These are phyloP conservation scores for Odontamblyopus lacepedii DNA, from an alignment of 2,797 vertebrate genomes.

Conservation along the genomic window DNA sequence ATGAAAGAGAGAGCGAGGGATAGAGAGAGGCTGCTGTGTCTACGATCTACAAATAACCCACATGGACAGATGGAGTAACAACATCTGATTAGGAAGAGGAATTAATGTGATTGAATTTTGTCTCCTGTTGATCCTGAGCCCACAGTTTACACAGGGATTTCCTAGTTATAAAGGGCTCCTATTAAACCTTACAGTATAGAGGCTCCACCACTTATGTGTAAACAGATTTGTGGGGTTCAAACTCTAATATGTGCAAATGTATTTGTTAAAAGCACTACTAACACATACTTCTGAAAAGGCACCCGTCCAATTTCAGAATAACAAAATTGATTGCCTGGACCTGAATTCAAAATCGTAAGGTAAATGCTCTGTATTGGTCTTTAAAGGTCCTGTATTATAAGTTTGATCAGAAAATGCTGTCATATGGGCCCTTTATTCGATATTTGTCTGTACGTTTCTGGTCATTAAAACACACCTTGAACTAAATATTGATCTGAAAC, in stretches of 20 bases:
- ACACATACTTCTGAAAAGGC: no score
- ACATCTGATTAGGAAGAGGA: constrained; percentile 63
- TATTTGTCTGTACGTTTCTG: no score
- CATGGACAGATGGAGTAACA: constrained; percentile 55
- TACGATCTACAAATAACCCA: constrained; percentile 11
- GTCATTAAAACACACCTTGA: not conserved
- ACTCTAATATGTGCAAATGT: constrained; percentile 1
- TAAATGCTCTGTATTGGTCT: no score
- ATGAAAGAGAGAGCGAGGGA: constrained; percentile 26
- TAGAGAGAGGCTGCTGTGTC: constrained; percentile 25
- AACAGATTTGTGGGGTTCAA: no score
- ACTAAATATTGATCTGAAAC: not conserved
- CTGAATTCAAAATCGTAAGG: no score
- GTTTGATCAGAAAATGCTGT: no score
- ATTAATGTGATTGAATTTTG: constrained; percentile 54
- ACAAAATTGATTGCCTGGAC: no score
- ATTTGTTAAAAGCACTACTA: not conserved
- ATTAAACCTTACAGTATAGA: constrained; percentile 2
- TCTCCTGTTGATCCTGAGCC: constrained; percentile 37
- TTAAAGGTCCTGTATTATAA: no score
- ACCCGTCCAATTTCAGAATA: no score
- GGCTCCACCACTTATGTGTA: no score
- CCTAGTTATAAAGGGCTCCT: constrained; percentile 15
- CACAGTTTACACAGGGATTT: constrained; percentile 35
- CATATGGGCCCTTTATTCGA: no score